phyloP scores from a whole-genome alignment of 2,797 vertebrate genomes.

The Lindbergichthys nudifrons region DNA sequence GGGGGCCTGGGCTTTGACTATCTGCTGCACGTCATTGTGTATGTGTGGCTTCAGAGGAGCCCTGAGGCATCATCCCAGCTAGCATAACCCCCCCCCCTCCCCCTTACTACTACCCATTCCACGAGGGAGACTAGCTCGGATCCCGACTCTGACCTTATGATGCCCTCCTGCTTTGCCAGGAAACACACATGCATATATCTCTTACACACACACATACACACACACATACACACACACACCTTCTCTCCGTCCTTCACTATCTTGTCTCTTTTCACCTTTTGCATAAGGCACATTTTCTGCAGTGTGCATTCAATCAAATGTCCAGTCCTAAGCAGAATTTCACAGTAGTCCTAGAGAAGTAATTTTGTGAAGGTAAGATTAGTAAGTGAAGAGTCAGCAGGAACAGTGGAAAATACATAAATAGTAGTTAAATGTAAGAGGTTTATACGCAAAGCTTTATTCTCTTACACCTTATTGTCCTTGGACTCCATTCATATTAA shows the following conservation, averaged over 20 bases:
- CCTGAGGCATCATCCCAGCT: conserved; percentile 44
- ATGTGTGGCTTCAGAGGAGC: conserved; percentile 61
- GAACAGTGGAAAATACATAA: conserved; percentile 26
- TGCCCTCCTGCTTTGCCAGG: conserved; percentile 37
- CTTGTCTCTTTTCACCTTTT: conserved; percentile 29
- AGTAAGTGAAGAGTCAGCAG: conserved; percentile 59
- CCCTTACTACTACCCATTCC: conserved; percentile 36
- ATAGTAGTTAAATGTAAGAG: conserved; percentile 26
- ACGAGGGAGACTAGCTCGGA: conserved; percentile 40
- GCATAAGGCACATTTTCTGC: conserved; percentile 32
- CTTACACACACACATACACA: background rate
- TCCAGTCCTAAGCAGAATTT: conserved; percentile 52
- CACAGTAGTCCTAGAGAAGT: conserved; percentile 38
- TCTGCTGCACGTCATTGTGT: conserved; percentile 73
- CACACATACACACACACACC: background rate
- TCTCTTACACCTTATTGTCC: conserved; percentile 38
- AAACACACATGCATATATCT: conserved; percentile 31
- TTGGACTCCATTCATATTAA: conserved; percentile 35
- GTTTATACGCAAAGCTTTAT: conserved; percentile 38
- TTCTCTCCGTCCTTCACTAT: background rate
- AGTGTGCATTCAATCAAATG: conserved; percentile 48
- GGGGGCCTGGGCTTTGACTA: conserved; percentile 63
- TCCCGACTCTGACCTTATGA: conserved; percentile 44
- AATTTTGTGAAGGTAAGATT: conserved; percentile 52
- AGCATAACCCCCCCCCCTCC: background rate